These are phyloP conservation scores for Zhuqinia jingwanae DNA, from an alignment of 2,888 invertebrate species.

Conservation along the genomic window DNA sequence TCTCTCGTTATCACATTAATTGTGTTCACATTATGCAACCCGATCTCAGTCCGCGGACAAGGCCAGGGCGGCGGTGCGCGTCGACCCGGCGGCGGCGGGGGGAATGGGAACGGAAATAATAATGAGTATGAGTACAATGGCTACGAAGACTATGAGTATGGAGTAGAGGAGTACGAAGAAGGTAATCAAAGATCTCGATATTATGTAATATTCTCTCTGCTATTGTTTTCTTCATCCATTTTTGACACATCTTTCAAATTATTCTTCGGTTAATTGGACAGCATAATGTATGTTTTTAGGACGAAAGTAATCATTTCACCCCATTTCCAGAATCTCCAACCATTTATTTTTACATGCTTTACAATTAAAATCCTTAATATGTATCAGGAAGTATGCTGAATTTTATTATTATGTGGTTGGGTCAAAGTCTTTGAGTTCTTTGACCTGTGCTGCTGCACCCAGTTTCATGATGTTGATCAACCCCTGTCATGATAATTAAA, in stretches of 20 bases:
- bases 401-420: conserved; percentile 55
- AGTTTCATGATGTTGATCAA: conserved; percentile 74
- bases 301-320: not conserved
- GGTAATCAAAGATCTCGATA: conserved; percentile 75
- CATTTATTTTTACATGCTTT: not conserved
- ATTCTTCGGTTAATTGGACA: too few relatives aligned
- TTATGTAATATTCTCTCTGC: too few relatives aligned
- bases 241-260: too few relatives aligned
- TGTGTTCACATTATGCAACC: conserved; percentile 75
- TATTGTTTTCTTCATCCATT: too few relatives aligned
- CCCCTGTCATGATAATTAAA: conserved; percentile 66
- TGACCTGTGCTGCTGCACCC: conserved; percentile 79
- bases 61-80: conserved; percentile 53
- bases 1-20: conserved; percentile 62
- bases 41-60: conserved; percentile 77
- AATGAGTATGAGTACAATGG: conserved; percentile 75
- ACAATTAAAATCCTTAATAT: not conserved
- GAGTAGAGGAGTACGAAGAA: conserved; percentile 78
- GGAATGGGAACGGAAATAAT: conserved; percentile 64
- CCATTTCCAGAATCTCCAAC: not conserved
- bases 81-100: conserved; percentile 40
- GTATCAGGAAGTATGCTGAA: conserved; percentile 65
- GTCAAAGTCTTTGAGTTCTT: conserved; percentile 78
- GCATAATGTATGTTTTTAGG: not conserved
- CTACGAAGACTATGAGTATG: conserved; percentile 78